Base-by-base conservation (phyloP, 2,888 invertebrate species). In the Heliconius aoede region DNA sequence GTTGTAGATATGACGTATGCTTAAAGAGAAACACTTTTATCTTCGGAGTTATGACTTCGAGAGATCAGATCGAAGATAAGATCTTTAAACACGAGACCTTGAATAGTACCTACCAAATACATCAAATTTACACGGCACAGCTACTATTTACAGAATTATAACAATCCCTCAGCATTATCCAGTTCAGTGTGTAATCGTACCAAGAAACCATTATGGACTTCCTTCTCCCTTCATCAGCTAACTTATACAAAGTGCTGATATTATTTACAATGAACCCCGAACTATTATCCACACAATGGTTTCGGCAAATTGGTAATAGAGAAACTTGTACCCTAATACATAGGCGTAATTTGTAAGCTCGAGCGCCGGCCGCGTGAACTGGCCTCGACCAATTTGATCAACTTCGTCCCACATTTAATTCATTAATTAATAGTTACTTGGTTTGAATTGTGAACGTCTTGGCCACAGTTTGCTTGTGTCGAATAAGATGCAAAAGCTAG, bases 271-370 rank as follows among this genome's bases (percentile, higher is more conserved):
- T 82, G 81, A 84, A 87, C 85, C 83, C 81, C 83, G 82, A 46
- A 81, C 88, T 86, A 87, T 89, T 90, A 90, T 85, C 85, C 84
- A 71, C 82, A 83, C 89, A 90, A 91, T 88, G 86, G 87, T 85
- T 88, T 85, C 82, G 84, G 86, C 86, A 90, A 91, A 91, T 90
- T 89, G 88, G 88, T 89, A 88, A 91, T 90, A 89, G 87, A 83
- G 88, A 88, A 91, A 91, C 89, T 91, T 90, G 85, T 83, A 83
- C 83, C 76, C 84, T 87, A 89, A 91, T 89, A 89, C 91, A 91
- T 91, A 88, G 89, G 81, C 83, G 85, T 85, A 87, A 91, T 92
- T 91, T 89, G 91, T 91, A 87, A 89, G 80, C 72, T 74, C 76
- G 80, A 80, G 78, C 80, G 80, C 51, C 76, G 78, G 74, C 81